Evolutionary conservation across 2,113 vertebrate genomes (phyloP).

Genomic region (Pao palembangensis): DNA sequence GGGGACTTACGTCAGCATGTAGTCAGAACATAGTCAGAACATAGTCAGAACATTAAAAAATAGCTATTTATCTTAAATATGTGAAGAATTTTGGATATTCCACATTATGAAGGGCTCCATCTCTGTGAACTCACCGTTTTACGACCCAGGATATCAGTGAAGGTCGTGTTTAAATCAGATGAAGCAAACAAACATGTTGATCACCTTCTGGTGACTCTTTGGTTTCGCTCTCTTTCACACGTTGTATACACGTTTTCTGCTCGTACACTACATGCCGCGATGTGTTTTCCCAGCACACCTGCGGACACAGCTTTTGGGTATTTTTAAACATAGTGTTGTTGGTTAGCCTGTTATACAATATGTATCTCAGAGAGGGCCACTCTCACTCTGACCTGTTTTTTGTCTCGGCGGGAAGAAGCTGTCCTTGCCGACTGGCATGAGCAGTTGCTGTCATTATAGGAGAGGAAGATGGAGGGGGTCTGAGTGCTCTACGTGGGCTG

Average conservation of each 20-base stretch:
- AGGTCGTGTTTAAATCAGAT: too few relatives aligned
- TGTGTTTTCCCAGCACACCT: conserved; percentile 39
- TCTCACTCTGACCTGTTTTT: conserved; percentile 49
- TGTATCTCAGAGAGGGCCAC: conserved; percentile 41
- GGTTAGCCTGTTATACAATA: conserved; percentile 44
- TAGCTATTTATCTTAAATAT: too few relatives aligned
- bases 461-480: background rate
- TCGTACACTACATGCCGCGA: conserved; percentile 4
- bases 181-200: conserved; percentile 17
- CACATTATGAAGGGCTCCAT: too few relatives aligned
- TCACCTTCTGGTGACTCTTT: conserved; percentile 48
- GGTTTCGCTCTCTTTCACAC: conserved; percentile 28
- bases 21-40: too few relatives aligned
- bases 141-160: too few relatives aligned
- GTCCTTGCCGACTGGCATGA: conserved; percentile 24
- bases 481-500: too few relatives aligned
- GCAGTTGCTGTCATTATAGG: conserved; percentile 6
- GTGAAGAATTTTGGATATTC: too few relatives aligned
- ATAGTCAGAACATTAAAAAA: too few relatives aligned
- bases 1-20: too few relatives aligned
- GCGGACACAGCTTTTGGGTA: conserved; percentile 30
- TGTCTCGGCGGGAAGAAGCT: conserved; percentile 28
- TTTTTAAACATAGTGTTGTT: conserved; percentile 49
- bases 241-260: conserved; percentile 12
- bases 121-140: too few relatives aligned